Percentiles rank a stretch among this genome's conserved stretches.
These are phyloP conservation scores for Pocillopora grandis DNA, from an alignment of 92 coral and sea anemone genomes.

Conservation along the genomic window DNA sequence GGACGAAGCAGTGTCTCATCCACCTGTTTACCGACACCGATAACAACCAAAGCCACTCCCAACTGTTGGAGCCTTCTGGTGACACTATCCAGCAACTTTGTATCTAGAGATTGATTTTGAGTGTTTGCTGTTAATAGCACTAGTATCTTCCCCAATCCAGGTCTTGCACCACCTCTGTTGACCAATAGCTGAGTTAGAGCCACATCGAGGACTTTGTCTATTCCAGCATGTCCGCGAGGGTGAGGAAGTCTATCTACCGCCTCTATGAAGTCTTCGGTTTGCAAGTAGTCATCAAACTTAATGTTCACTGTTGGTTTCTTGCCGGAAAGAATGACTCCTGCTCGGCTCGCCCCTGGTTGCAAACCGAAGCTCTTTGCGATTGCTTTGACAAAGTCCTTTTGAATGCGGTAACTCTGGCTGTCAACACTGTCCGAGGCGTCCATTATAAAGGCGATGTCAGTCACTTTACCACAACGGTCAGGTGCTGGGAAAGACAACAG, in stretches of 20 bases:
- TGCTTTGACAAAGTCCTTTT: conserved; percentile 60
- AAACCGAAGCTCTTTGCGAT: conserved; percentile 58
- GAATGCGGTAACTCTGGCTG: conserved; percentile 35
- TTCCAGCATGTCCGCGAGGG: conserved; percentile 1
- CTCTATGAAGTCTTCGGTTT: conserved; percentile 12
- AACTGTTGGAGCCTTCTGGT: conserved; percentile 59
- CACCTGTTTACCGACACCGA: conserved; percentile 77
- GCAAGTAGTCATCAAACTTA: conserved; percentile 49
- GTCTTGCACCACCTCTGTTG: conserved; percentile 26
- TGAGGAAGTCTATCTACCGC: conserved; percentile 41
- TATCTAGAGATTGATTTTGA: conserved; percentile 51
- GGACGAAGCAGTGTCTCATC: conserved; percentile 63
- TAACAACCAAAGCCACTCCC: conserved; percentile 69
- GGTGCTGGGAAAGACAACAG: conserved; percentile 15
- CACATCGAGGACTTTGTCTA: conserved; percentile 15
- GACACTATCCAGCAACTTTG: conserved; percentile 45
- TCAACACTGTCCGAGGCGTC: conserved; percentile 53
- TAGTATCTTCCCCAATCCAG: conserved; percentile 53
- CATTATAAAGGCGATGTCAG: conserved; percentile 55
- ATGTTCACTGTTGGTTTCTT: conserved; percentile 46
- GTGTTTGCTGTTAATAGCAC: conserved; percentile 72
- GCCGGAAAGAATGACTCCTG: conserved; percentile 45
- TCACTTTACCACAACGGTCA: conserved; percentile 17
- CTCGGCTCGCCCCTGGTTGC: conserved; percentile 39
- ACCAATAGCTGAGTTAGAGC: conserved; percentile 42